These are phyloP conservation scores for Drosophila truncata DNA, from an alignment of 1,140 invertebrate species.

Conservation along the genomic window DNA sequence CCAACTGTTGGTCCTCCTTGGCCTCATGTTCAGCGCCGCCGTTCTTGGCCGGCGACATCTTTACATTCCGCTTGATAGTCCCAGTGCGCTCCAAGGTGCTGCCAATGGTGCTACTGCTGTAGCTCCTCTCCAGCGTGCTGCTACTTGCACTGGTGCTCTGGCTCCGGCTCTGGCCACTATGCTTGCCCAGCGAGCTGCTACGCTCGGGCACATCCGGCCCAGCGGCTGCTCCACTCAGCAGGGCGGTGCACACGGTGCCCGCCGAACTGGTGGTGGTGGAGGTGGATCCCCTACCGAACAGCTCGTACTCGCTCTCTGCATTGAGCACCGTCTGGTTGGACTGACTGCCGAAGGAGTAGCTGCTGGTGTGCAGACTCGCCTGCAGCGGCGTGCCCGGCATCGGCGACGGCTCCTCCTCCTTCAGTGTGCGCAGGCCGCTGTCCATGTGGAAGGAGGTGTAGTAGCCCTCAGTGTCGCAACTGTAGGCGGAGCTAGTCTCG, in stretches of 20 bases:
- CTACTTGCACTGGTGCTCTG: constrained; percentile 85
- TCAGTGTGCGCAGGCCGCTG: constrained; percentile 94
- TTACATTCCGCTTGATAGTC: constrained; percentile 86
- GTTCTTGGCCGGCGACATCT: constrained; percentile 28
- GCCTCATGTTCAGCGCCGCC: constrained; percentile 32
- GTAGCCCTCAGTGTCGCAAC: constrained; percentile 98
- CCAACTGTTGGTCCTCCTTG: constrained; percentile 26
- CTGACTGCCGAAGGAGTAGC: constrained; percentile 86
- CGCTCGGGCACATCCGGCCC: constrained; percentile 91
- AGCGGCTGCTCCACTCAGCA: constrained; percentile 86
- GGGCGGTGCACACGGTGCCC: constrained; percentile 93
- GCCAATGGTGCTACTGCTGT: constrained; percentile 86
- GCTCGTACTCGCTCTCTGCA: constrained; percentile 94
- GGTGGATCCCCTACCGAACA: constrained; percentile 94
- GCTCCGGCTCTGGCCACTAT: constrained; percentile 83
- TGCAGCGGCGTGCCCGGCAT: constrained; percentile 87
- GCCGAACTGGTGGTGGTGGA: constrained; percentile 96
- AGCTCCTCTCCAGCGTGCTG: constrained; percentile 87
- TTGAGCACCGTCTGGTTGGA: constrained; percentile 87
- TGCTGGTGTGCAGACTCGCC: constrained; percentile 87
- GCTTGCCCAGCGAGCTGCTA: constrained; percentile 89
- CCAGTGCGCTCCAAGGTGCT: constrained; percentile 85
- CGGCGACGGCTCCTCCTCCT: constrained; percentile 91
- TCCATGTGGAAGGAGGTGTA: constrained; percentile 99
- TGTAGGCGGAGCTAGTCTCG: constrained; percentile 96